A percentile compares a stretch with the other conserved stretches of the same genome.
Conservation (phyloP, 2,888 invertebrate genomes). For the Luffia ferchaultella region DNA sequence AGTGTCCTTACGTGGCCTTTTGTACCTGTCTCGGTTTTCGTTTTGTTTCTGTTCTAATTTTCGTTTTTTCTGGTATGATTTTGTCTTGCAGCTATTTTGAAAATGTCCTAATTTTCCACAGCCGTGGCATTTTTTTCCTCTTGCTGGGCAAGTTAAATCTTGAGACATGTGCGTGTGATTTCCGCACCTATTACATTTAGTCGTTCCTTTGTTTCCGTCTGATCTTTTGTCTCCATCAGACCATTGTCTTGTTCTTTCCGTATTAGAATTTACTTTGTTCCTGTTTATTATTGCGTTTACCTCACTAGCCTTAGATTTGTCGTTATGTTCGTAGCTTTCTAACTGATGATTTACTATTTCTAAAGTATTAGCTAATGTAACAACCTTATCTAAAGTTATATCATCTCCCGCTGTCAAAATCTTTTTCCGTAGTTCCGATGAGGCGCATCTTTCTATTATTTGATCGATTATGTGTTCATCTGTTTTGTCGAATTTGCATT, state of each 20-base stretch:
- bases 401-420: conserved; percentile 9
- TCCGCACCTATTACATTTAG: conserved; percentile 7
- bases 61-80: conserved; percentile 9
- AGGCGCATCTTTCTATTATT: too few species aligned
- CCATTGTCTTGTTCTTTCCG: too few species aligned
- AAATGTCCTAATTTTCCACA: conserved; percentile 11
- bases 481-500: too few species aligned
- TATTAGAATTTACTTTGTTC: conserved; percentile 6
- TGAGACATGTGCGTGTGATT: not conserved
- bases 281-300: not conserved
- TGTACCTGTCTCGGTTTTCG: conserved; percentile 1
- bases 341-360: conserved; percentile 9
- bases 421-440: conserved; percentile 9
- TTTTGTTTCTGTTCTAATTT: conserved; percentile 6
- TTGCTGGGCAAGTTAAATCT: conserved; percentile 4
- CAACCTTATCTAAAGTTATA: conserved; percentile 5
- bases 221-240: too few species aligned
- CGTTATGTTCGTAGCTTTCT: conserved; percentile 1
- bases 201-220: too few species aligned
- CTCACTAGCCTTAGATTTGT: conserved; percentile 1
- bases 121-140: conserved; percentile 4
- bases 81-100: conserved; percentile 6
- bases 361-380: conserved; percentile 8
- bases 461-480: too few species aligned
- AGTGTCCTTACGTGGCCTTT: conserved; percentile 4